Evolutionary conservation across 2,113 vertebrate genomes (phyloP), one percentile per base, ranked within the genome.

Genomic region (Microtus oregoni): DNA sequence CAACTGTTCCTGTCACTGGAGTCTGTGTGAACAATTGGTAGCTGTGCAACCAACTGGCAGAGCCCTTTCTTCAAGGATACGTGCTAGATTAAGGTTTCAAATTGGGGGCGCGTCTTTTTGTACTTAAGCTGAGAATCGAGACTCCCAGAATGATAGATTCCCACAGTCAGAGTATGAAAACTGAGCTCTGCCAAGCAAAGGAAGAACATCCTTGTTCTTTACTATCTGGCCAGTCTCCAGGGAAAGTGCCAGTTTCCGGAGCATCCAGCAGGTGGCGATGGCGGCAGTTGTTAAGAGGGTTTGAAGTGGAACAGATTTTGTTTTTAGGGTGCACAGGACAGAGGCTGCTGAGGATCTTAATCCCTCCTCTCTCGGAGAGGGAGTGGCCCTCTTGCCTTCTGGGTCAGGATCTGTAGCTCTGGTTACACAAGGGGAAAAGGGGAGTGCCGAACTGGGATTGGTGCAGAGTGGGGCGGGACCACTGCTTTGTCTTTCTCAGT

Each of bases 351-450:
- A 0, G 2, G 5, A 3, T 32, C 47, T 58, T 19, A 15, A 6
- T 38, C 14, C 47, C 41, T 3, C 11, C 61, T 22, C 6, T 63
- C 44, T 13, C 44, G 3, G 26, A 58, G 30, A 26, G 26, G 7
- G 1, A 2, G 22, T 22, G 9, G 9, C 28, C 1, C 0, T 13
- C 20, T 4, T 10, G 2, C 26, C 30, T 70, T 44, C 38, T 0
- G 5, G 5, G 15, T n/a, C 30, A 11, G 13, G 11, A 11, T 22
- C 28, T 22, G 58, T 9, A 65, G 38, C 14, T 65, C 28, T 9
- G 10, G 11, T 32, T 76, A 82, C 22, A 28, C 19, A 13, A 7
- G 32, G 0, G 3, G 10, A 26, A 6, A 26, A 30, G 76, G 67
- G 77, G 0, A 5, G 41, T 20, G 76, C 7, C 38, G 63, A 28